Percentiles rank a stretch among this genome's conserved stretches.
phyloP scores from a whole-genome alignment of 1,140 invertebrate genomes.

The Dreissena rostriformis region DNA sequence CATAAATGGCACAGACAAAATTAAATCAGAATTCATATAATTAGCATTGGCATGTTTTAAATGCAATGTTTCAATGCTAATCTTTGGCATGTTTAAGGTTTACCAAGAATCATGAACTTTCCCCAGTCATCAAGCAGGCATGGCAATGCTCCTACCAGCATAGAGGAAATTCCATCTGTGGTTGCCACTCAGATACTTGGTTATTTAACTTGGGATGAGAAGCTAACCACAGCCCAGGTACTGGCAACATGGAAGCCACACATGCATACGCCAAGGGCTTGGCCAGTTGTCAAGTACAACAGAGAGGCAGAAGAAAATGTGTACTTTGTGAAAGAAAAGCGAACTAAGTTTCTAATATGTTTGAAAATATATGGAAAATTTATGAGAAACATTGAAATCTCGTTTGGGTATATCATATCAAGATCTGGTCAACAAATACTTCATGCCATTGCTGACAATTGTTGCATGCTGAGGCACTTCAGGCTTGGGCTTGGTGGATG shows the following conservation, averaged over 20 bases:
- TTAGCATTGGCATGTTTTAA: too few species aligned
- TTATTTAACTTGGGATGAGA: conserved; percentile 65
- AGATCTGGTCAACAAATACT: conserved; percentile 61
- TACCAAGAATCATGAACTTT: too few species aligned
- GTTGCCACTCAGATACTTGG: conserved; percentile 59
- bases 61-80: too few species aligned
- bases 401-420: conserved; percentile 57
- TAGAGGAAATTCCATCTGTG: conserved; percentile 57
- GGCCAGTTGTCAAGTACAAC: conserved; percentile 57
- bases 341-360: conserved; percentile 59
- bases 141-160: neutral
- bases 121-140: too few species aligned
- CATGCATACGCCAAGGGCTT: conserved; percentile 53
- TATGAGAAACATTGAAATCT: conserved; percentile 57
- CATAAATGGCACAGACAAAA: too few species aligned
- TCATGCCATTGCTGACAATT: conserved; percentile 57
- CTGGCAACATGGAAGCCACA: conserved; percentile 52
- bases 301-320: conserved; percentile 62
- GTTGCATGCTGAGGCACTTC: conserved; percentile 55
- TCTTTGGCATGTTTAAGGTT: too few species aligned
- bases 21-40: too few species aligned
- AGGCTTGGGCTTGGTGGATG: conserved; percentile 50
- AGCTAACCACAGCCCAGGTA: conserved; percentile 49
- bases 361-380: conserved; percentile 65
- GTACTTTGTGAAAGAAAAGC: conserved; percentile 63